Conservation (phyloP, 1,140 invertebrate species). For the Zelostemma sp. region DNA sequence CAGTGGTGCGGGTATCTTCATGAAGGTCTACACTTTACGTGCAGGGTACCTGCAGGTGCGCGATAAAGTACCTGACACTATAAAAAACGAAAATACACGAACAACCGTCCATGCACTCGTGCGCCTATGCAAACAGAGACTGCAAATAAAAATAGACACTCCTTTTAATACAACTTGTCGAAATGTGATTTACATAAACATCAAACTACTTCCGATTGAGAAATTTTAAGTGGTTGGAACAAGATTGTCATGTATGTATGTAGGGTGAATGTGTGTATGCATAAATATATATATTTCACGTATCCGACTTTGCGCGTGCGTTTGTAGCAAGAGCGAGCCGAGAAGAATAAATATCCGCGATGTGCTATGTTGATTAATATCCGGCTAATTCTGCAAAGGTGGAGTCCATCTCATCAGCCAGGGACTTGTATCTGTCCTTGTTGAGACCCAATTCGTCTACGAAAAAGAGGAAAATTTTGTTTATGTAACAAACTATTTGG, state of each 20-base stretch:
- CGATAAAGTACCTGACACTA: too few species aligned
- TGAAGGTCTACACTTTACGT: too few species aligned
- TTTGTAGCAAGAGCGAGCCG: constrained; percentile 18
- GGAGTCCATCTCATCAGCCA: constrained; percentile 95
- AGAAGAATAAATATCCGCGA: constrained; percentile 38
- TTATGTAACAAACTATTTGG: too few species aligned
- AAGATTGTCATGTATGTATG: constrained; percentile 15
- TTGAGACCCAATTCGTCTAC: constrained; percentile 98
- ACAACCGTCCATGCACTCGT: too few species aligned
- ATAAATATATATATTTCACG: constrained; percentile 14
- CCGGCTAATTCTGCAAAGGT: constrained; percentile 93
- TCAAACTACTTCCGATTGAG: constrained; percentile 18
- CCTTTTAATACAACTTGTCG: too few species aligned
- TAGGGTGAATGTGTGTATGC: constrained; percentile 15
- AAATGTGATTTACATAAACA: constrained; percentile 18
- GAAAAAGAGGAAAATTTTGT: constrained; percentile 39
- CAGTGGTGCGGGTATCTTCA: too few species aligned
- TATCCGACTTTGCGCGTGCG: constrained; percentile 22
- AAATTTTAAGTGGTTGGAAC: constrained; percentile 9
- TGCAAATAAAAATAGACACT: too few species aligned
- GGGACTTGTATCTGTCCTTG: constrained; percentile 98
- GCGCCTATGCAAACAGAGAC: too few species aligned
- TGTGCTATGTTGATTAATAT: constrained; percentile 72
- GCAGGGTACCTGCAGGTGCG: too few species aligned
- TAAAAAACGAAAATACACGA: too few species aligned